Evolutionary conservation across 2,888 invertebrate species (phyloP).

Genomic region (Zygaena filipendulae): DNA sequence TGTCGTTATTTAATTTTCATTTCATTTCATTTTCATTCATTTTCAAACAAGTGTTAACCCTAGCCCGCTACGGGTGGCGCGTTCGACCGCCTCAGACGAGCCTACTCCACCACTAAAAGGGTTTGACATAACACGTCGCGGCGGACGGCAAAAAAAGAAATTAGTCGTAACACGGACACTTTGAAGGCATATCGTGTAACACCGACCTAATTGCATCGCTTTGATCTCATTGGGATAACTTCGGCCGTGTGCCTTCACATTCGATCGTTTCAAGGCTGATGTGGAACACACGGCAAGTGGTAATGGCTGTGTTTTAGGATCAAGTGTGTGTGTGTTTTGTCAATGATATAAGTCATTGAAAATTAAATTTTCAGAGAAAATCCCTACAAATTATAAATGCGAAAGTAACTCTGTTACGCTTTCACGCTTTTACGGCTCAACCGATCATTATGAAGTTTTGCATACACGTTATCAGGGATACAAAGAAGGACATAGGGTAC

Average conservation of each 20-base stretch:
- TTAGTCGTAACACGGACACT: slow-evolving; percentile 30
- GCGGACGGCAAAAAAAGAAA: slow-evolving; percentile 47
- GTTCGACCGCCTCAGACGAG: slow-evolving; percentile 25
- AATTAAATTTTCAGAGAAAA: too few relatives aligned
- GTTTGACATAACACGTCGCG: slow-evolving; percentile 44
- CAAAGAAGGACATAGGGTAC: too few relatives aligned
- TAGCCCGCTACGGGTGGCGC: slow-evolving; percentile 36
- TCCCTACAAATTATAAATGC: too few relatives aligned
- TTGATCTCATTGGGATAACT: slow-evolving; percentile 41
- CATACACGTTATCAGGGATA: too few relatives aligned
- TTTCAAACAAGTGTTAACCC: slow-evolving; percentile 20
- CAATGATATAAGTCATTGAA: too few relatives aligned
- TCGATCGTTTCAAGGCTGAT: slow-evolving; percentile 6
- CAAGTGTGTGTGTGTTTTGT: slow-evolving; percentile 16
- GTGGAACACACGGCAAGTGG: slow-evolving; percentile 8
- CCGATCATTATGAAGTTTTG: too few relatives aligned
- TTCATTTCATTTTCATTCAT: too few relatives aligned
- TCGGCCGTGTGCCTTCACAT: slow-evolving; percentile 30
- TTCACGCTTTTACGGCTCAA: too few relatives aligned
- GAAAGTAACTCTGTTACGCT: too few relatives aligned
- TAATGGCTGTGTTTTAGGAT: slow-evolving; percentile 16
- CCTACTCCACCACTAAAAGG: slow-evolving; percentile 37
- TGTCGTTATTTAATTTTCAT: too few relatives aligned
- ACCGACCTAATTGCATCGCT: slow-evolving; percentile 47
- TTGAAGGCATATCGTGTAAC: slow-evolving; percentile 39